phyloP scores from a whole-genome alignment of 2,113 vertebrate genomes.

The Pelvicachromis taeniatus region DNA sequence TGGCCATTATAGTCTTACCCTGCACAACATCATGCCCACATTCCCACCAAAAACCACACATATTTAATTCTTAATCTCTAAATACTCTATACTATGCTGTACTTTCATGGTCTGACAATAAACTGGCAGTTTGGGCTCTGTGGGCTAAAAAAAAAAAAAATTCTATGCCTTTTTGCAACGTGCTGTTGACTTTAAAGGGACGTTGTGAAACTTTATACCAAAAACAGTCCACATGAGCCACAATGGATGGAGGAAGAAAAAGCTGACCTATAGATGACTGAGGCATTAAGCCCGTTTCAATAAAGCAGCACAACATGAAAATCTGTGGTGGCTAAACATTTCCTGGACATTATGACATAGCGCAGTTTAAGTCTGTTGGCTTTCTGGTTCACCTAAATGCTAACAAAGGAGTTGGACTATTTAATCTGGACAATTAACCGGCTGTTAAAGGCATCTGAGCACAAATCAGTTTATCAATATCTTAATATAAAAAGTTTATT shows the following conservation, averaged over 20 bases:
- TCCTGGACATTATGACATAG: background rate
- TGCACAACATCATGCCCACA: background rate
- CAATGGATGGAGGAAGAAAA: background rate
- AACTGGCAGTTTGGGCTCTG: background rate
- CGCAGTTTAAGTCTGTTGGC: background rate
- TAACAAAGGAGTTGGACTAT: background rate
- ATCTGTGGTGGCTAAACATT: background rate
- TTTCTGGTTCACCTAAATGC: background rate
- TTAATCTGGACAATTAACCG: background rate
- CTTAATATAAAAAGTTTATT: background rate
- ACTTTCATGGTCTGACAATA: background rate
- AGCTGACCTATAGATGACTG: background rate
- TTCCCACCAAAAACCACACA: background rate
- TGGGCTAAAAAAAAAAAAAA: background rate
- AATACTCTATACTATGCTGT: background rate
- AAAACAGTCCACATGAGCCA: background rate
- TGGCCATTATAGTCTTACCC: background rate
- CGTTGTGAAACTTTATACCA: background rate
- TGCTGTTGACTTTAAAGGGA: slow-evolving; percentile 9
- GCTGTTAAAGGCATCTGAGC: background rate
- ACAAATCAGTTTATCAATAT: background rate
- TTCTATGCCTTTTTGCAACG: background rate
- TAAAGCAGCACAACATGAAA: background rate
- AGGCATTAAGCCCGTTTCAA: rapidly evolving
- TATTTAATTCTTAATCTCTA: background rate